Conservation (phyloP, 2,797 vertebrate genomes). For the Tokudaia muenninki region DNA sequence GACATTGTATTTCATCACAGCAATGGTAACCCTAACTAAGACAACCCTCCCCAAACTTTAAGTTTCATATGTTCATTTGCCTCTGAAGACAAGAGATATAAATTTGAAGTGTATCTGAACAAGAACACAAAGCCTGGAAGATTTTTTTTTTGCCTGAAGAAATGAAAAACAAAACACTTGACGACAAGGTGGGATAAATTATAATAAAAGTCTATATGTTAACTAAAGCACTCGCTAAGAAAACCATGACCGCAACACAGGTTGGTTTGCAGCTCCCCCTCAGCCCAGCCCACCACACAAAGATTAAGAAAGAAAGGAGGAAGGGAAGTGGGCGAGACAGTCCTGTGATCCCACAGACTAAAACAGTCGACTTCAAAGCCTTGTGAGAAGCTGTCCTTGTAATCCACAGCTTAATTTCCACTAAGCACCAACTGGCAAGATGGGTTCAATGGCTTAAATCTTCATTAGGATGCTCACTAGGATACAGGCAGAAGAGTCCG, state of each 20-base stretch:
- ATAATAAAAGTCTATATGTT: slow-evolving; percentile 69
- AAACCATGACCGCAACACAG: slow-evolving; percentile 76
- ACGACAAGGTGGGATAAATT: slow-evolving; percentile 70
- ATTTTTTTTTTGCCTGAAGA: slow-evolving; percentile 51
- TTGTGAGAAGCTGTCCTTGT: slow-evolving; percentile 73
- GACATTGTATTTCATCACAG: not conserved
- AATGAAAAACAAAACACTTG: slow-evolving; percentile 62
- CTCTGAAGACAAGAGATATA: not conserved
- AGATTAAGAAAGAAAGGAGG: slow-evolving; percentile 83
- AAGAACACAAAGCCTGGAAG: slow-evolving; percentile 67
- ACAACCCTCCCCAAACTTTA: not conserved
- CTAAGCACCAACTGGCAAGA: slow-evolving; percentile 80
- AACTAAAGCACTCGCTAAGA: slow-evolving; percentile 73
- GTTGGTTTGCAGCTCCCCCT: slow-evolving; percentile 68
- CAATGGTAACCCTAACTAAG: not conserved
- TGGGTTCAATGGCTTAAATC: slow-evolving; percentile 70
- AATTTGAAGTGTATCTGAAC: slow-evolving; percentile 61
- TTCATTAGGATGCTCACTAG: slow-evolving; percentile 65
- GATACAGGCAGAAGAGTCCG: slow-evolving; percentile 57
- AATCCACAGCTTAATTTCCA: slow-evolving; percentile 78
- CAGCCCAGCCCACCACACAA: slow-evolving; percentile 1
- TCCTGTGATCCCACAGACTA: slow-evolving; percentile 75
- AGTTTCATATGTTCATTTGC: not conserved
- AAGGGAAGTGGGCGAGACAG: slow-evolving; percentile 82
- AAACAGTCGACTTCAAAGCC: slow-evolving; percentile 82